Evolutionary conservation across 2,888 invertebrate species (phyloP).

Genomic region (Tetrapedia diversipes): DNA sequence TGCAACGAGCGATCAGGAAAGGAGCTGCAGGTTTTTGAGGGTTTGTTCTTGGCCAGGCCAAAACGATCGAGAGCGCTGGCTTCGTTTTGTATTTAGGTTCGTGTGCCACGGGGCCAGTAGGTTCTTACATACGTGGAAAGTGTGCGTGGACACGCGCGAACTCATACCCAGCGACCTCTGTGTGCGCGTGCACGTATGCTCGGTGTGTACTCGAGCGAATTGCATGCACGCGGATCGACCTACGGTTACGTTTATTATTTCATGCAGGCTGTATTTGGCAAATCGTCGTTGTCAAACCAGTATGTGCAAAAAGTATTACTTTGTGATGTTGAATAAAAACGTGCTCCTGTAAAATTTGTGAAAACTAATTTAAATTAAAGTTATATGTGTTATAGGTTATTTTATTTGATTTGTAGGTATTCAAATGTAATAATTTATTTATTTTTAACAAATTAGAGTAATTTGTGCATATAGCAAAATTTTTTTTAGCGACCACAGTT

Average conservation of each 20-base stretch:
- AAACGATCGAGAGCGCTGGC: slow-evolving; percentile 68
- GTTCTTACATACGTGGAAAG: slow-evolving; percentile 38
- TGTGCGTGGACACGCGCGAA: slow-evolving; percentile 31
- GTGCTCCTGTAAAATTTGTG: no score
- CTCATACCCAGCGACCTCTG: slow-evolving; percentile 4
- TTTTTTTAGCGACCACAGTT: no score
- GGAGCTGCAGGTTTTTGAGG: slow-evolving; percentile 36
- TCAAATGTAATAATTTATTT: no score
- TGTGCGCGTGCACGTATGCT: background rate
- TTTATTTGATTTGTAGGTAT: no score
- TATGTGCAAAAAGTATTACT: no score
- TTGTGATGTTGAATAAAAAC: background rate
- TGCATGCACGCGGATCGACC: slow-evolving; percentile 30
- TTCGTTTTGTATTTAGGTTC: slow-evolving; percentile 77
- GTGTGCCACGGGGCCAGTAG: slow-evolving; percentile 77
- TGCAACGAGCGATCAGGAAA: slow-evolving; percentile 26
- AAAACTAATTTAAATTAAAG: no score
- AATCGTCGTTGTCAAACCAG: no score
- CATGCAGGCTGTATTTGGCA: slow-evolving; percentile 8
- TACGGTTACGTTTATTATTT: slow-evolving; percentile 48
- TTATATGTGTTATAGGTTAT: no score
- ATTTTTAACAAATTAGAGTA: no score
- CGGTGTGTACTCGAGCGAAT: slow-evolving; percentile 17
- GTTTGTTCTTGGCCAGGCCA: slow-evolving; percentile 65
- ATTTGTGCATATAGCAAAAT: no score